phyloP scores from a whole-genome alignment of 2,797 vertebrate species.

The Rhincodon typus region DNA sequence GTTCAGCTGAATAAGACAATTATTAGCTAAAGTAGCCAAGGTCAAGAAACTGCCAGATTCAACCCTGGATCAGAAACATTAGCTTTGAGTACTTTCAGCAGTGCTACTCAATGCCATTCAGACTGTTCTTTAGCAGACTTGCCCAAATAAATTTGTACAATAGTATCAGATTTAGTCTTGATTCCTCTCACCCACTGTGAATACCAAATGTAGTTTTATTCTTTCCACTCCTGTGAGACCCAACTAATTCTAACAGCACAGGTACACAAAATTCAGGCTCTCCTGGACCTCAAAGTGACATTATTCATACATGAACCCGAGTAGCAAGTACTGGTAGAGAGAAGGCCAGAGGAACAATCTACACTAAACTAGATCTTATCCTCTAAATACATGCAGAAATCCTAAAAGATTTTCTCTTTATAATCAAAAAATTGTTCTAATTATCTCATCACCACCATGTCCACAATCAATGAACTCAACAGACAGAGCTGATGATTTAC shows the following conservation, averaged over 20 bases:
- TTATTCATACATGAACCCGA: background rate
- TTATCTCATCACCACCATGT: background rate
- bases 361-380: background rate
- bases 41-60: background rate
- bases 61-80: background rate
- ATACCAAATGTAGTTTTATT: background rate
- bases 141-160: too few relatives aligned
- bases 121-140: background rate
- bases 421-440: background rate
- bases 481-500: background rate
- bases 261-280: background rate
- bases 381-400: background rate
- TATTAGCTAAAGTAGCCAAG: background rate
- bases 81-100: too few relatives aligned
- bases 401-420: background rate
- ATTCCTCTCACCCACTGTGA: background rate
- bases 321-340: background rate
- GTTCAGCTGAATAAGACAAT: background rate
- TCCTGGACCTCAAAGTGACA: background rate
- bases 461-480: background rate
- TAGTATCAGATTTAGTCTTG: background rate
- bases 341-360: background rate
- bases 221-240: background rate
- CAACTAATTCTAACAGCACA: background rate
- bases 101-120: background rate